Conservation (phyloP, 2,888 invertebrate genomes). For the Agriopis leucophaearia region DNA sequence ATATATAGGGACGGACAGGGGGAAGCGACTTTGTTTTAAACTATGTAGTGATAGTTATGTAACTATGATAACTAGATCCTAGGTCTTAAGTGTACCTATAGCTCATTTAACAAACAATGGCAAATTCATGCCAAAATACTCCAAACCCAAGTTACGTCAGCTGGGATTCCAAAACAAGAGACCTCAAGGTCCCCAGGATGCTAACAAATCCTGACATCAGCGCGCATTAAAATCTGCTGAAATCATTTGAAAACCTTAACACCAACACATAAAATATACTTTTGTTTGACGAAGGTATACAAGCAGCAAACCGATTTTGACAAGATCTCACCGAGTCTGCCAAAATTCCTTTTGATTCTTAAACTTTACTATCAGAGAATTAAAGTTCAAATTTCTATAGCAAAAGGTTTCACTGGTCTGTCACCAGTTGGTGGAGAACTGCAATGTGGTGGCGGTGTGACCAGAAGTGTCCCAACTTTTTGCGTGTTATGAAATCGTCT, state of each 20-base stretch:
- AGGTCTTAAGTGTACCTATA: neutral
- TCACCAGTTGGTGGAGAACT: constrained; percentile 9
- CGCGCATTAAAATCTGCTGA: constrained; percentile 29
- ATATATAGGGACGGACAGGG: no score
- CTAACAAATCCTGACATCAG: constrained; percentile 60
- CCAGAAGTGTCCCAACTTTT: constrained; percentile 1
- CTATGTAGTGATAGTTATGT: no score
- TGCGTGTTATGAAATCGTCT: neutral
- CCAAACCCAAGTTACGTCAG: constrained; percentile 20
- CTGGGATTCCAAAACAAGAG: constrained; percentile 28
- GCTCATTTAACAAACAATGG: constrained; percentile 4
- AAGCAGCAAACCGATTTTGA: constrained; percentile 13
- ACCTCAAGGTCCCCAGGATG: constrained; percentile 55
- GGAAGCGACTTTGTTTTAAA: no score
- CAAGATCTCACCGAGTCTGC: constrained; percentile 17
- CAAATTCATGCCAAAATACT: constrained; percentile 12
- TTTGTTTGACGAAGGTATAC: neutral
- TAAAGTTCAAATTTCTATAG: constrained; percentile 6
- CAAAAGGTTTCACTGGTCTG: constrained; percentile 1
- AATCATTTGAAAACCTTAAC: neutral
- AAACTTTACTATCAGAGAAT: neutral
- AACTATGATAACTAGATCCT: neutral
- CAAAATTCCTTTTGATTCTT: neutral
- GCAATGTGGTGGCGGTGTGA: constrained; percentile 10
- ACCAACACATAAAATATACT: neutral